phyloP scores from a whole-genome alignment of 2,888 invertebrate species.

The Zhuqinia jingwanae region DNA sequence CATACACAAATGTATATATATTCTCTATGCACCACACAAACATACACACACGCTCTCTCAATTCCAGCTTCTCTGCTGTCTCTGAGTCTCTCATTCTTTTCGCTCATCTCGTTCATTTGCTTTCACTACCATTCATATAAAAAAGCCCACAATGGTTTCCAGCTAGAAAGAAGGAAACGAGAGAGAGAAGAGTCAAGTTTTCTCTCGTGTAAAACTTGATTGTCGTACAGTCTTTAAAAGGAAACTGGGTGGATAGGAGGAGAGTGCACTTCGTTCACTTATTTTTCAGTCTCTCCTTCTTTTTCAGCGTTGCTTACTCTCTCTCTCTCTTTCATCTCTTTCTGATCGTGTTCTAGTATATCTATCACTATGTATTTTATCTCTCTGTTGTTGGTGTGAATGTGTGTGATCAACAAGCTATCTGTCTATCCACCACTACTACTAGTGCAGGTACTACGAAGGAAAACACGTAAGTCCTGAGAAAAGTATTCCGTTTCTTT shows the following conservation, averaged over 20 bases:
- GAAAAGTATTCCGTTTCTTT: background rate
- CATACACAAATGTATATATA: no score
- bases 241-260: constrained; percentile 57
- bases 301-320: background rate
- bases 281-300: constrained; percentile 33
- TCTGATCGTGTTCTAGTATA: background rate
- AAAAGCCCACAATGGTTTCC: constrained; percentile 45
- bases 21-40: no score
- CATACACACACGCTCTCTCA: no score
- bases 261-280: constrained; percentile 50
- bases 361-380: background rate
- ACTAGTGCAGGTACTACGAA: no score
- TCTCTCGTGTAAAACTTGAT: constrained; percentile 57
- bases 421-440: background rate
- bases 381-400: background rate
- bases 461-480: constrained; percentile 11
- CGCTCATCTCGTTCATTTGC: constrained; percentile 61
- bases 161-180: background rate
- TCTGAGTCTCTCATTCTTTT: constrained; percentile 25
- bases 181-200: constrained; percentile 64
- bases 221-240: constrained; percentile 55
- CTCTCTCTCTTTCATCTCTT: constrained; percentile 6
- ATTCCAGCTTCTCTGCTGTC: background rate
- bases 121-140: constrained; percentile 60
- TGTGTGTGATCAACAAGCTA: constrained; percentile 43